Percentiles rank a stretch among this genome's conserved stretches.
Evolutionary conservation across 2,113 vertebrate species (phyloP).

Genomic region (Callionymus lyra): DNA sequence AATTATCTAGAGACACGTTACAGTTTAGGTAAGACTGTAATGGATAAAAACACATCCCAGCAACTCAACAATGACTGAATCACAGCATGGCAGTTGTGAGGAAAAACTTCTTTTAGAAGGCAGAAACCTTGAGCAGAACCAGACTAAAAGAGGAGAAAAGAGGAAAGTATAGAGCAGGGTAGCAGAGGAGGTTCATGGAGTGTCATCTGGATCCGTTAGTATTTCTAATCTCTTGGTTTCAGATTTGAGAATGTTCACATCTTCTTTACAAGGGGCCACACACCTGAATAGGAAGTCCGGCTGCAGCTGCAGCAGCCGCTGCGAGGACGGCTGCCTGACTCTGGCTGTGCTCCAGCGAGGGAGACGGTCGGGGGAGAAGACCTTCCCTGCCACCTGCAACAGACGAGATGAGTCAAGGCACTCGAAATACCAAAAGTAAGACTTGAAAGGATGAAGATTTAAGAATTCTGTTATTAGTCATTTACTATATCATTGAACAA

Average conservation of each 20-base stretch:
- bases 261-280: background rate
- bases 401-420: background rate
- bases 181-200: background rate
- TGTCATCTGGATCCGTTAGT: background rate
- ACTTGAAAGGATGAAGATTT: slow-evolving; percentile 4
- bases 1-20: too few species aligned
- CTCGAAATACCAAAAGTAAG: too few species aligned
- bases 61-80: too few species aligned
- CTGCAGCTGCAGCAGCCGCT: slow-evolving; percentile 66
- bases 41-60: too few species aligned
- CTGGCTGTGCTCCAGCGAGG: slow-evolving; percentile 70
- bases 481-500: too few species aligned
- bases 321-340: slow-evolving; percentile 70
- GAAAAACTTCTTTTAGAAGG: too few species aligned
- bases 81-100: too few species aligned
- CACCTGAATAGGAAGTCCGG: slow-evolving; percentile 65
- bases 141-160: too few species aligned
- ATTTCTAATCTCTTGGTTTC: background rate
- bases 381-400: slow-evolving; percentile 51
- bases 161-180: background rate
- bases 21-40: too few species aligned
- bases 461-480: background rate
- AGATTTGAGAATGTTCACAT: background rate
- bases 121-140: too few species aligned
- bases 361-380: slow-evolving; percentile 61